These are phyloP conservation scores for Riparia riparia DNA, from an alignment of 2,113 vertebrate genomes.

Conservation along the genomic window DNA sequence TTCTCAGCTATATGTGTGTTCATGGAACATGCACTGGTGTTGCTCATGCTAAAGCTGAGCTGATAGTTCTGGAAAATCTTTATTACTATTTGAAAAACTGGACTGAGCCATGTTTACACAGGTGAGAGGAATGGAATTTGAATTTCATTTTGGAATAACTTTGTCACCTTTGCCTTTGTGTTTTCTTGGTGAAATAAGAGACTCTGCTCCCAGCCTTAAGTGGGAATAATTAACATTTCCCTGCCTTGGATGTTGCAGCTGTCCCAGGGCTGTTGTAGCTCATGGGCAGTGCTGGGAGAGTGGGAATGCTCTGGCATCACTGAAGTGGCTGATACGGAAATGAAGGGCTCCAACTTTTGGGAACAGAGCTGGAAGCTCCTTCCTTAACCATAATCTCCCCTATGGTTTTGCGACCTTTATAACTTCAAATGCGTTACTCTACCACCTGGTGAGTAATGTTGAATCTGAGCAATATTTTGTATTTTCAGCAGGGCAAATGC, in stretches of 20 bases:
- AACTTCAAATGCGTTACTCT: not conserved
- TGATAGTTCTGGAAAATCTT: not conserved
- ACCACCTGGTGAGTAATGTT: not conserved
- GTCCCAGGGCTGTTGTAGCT: not conserved
- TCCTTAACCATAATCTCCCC: not conserved
- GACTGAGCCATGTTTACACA: not conserved
- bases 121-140: not conserved
- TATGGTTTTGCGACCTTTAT: not conserved
- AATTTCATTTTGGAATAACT: not conserved
- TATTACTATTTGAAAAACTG: not conserved
- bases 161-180: not conserved
- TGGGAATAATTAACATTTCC: not conserved
- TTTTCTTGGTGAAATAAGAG: not conserved
- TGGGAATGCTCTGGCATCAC: not conserved
- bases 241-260: not conserved
- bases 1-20: not conserved
- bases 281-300: not conserved
- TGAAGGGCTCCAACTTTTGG: not conserved
- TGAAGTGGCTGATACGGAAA: not conserved
- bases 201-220: not conserved
- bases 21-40: not conserved
- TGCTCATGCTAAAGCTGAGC: not conserved
- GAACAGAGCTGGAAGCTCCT: not conserved
- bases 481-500: slow-evolving; percentile 38
- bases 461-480: slow-evolving; percentile 18